These are phyloP conservation scores for Antitype chi DNA, from an alignment of 2,888 invertebrate species.

Conservation along the genomic window DNA sequence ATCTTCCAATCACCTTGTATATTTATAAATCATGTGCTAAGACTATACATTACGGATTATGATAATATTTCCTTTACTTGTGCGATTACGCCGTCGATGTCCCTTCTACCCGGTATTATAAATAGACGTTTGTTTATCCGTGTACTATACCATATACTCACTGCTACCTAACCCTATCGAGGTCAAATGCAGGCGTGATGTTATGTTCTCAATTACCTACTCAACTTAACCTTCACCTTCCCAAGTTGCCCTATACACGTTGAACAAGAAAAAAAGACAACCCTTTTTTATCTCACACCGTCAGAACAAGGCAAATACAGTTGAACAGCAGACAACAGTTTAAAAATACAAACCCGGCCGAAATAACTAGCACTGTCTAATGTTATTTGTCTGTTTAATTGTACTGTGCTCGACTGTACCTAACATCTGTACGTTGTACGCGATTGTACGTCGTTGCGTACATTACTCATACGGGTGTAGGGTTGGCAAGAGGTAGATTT, in stretches of 20 bases:
- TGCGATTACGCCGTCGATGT: too few species aligned
- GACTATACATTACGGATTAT: too few species aligned
- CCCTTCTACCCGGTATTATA: too few species aligned
- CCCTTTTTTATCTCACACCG: slow-evolving; percentile 6
- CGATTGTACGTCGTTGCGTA: slow-evolving; percentile 42
- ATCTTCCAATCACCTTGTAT: too few species aligned
- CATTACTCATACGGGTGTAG: slow-evolving; percentile 41
- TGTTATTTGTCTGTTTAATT: slow-evolving; percentile 52
- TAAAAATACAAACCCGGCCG: slow-evolving; percentile 28
- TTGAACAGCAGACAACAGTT: slow-evolving; percentile 20
- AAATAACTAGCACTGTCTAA: slow-evolving; percentile 3
- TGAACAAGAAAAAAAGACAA: background rate
- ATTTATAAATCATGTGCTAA: too few species aligned
- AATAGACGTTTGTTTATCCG: too few species aligned
- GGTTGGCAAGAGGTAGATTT: slow-evolving; percentile 14
- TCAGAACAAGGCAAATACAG: background rate
- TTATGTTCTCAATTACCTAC: background rate
- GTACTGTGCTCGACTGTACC: slow-evolving; percentile 35
- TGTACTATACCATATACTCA: too few species aligned
- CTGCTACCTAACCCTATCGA: too few species aligned
- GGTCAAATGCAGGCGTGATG: background rate
- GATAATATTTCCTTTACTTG: too few species aligned
- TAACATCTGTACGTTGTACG: slow-evolving; percentile 8
- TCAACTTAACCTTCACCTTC: background rate
- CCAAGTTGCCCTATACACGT: background rate